Evolutionary conservation across 2,888 invertebrate genomes (phyloP).

Genomic region (Athripsodes cinereus): DNA sequence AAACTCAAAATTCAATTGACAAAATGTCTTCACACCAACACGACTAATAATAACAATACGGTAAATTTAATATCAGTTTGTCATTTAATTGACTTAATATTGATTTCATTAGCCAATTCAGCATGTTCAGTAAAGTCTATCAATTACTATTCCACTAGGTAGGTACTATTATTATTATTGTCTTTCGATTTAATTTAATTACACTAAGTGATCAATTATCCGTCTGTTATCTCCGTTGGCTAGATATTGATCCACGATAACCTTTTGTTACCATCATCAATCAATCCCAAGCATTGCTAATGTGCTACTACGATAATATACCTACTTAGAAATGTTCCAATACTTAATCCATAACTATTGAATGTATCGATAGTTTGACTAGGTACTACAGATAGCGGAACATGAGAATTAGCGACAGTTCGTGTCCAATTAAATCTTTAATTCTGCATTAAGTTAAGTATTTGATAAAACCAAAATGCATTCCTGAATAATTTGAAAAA

Average conservation of each 20-base stretch:
- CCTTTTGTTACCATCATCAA: not conserved
- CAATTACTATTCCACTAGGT: too few species aligned
- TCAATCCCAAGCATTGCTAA: not conserved
- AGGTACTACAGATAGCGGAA: conserved; percentile 14
- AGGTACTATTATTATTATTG: too few species aligned
- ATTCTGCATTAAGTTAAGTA: not conserved
- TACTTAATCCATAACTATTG: too few species aligned
- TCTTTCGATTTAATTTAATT: not conserved
- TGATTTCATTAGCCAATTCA: too few species aligned
- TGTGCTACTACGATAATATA: not conserved
- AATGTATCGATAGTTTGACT: too few species aligned
- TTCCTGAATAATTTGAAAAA: too few species aligned
- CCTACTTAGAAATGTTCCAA: not conserved
- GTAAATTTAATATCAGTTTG: too few species aligned
- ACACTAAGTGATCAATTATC: conserved; percentile 1
- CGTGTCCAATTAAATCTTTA: conserved; percentile 22
- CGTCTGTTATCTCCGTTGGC: not conserved
- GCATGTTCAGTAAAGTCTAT: too few species aligned
- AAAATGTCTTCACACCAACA: too few species aligned
- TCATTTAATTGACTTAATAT: too few species aligned
- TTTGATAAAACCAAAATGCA: not conserved
- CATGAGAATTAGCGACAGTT: conserved; percentile 22
- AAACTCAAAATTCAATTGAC: too few species aligned
- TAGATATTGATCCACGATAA: not conserved
- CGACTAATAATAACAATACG: too few species aligned